Conservation (phyloP, 2,113 vertebrate species). For the Acrocephalus arundinaceus region DNA sequence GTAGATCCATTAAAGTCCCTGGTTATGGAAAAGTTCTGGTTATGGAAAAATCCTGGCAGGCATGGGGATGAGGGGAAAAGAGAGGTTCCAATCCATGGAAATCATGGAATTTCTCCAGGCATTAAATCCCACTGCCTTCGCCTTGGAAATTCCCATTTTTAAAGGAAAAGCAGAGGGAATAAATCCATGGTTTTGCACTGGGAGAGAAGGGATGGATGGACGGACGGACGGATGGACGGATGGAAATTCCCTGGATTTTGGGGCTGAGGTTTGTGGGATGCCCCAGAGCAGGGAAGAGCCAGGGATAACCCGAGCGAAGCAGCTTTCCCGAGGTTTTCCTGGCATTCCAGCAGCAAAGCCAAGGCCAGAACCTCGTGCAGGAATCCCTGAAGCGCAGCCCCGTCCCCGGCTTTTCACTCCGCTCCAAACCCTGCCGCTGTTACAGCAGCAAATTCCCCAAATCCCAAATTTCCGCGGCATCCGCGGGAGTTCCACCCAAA, state of each 20-base stretch:
- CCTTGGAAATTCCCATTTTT: neutral
- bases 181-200: rapidly evolving
- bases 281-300: rapidly evolving
- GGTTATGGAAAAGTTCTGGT: neutral
- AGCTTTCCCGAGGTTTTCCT: neutral
- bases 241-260: neutral
- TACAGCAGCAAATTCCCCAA: neutral
- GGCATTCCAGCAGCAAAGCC: neutral
- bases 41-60: neutral
- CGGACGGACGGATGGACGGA: neutral
- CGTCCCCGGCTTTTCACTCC: neutral
- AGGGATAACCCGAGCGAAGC: neutral
- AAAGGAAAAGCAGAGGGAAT: neutral
- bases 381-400: neutral
- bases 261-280: neutral
- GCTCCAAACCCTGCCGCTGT: neutral
- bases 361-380: neutral
- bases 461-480: neutral
- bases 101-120: neutral
- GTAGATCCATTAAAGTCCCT: neutral
- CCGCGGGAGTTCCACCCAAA: neutral
- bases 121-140: rapidly evolving
- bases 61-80: rapidly evolving
- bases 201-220: neutral
- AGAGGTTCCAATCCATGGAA: neutral